Evolutionary conservation across 2,888 invertebrate species (phyloP), one percentile per base, ranked within the genome.

Genomic region (Drosophila meridiana): DNA sequence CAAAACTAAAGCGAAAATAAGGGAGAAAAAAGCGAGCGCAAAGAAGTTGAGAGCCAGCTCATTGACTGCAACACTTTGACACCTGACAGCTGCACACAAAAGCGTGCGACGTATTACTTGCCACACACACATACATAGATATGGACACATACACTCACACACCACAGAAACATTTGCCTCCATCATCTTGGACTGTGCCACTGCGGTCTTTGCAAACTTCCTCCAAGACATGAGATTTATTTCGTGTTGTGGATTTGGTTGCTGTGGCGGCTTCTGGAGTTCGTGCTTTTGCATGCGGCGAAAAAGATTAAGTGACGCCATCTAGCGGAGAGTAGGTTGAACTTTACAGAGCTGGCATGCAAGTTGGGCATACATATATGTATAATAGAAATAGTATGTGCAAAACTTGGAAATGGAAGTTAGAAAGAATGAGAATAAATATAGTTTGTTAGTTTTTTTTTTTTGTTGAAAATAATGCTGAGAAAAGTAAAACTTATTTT

Each of bases 21-120:
- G n/a, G n/a, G 43, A 26, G 14, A 32, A 26, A 34, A 32, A 45
- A 69, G 65, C 78, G 73, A 34, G 45, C 30, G 26, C 57, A 45
- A 30, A 20, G 40, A 57, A 68, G 40, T 52, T 57, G 61, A 70
- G 63, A 72, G 69, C 68, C 70, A 80, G 81, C 87, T 82, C 81
- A 80, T 86, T 86, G 87, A 87, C 84, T 83, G 85, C 85, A 85
- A 76, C 83, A 87, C 76, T 82, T 80, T 85, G 88, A 87, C 84
- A 87, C 88, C 85, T 85, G 88, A 82, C 84, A 85, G 82, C 75
- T 83, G 83, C 82, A 82, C 81, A 82, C 77, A 77, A 83, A 83
- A 74, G 80, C 78, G 87, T 76, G 80, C 73, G 81, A 83, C 87
- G 77, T 83, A 86, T 86, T 82, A 82, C 76, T 61, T 62, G 47